Evolutionary conservation across 2,113 vertebrate genomes (phyloP), one percentile per base, ranked within the genome.

Genomic region (Fregata magnificens): DNA sequence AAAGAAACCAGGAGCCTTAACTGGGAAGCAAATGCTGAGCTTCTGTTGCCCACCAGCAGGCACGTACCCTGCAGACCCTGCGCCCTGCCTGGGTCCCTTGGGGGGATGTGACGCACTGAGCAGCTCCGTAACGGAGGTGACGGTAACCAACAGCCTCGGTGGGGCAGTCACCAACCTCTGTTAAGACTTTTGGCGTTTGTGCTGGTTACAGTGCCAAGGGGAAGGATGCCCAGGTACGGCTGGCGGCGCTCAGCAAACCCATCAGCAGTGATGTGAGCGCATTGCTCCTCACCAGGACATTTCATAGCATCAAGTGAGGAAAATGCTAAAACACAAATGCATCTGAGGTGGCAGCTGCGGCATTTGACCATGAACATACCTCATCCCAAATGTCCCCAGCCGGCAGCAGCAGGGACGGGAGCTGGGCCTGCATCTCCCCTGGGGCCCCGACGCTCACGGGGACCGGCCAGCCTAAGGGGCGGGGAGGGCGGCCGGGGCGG

Each of bases 371-470:
- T 7, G 65, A 40, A 10, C n/a, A 11, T 0, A 11, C 21, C 34
- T 40, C 34, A 25, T 21, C 62, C 76, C 70, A 25, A 22, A 29
- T 1, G 0, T 22, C 20, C 53, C 40, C 71, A 55, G 45, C 15
- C 11, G 2, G 44, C 44, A 28, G 47, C 6, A 7, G 59, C n/a
- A 42, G 40, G 36, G 47, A 29, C 1, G 3, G 16, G 49, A 40
- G 42, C 42, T 17, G 36, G 62, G 19, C 49, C 47, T 13, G 40
- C 26, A 5, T 31, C 32, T 40, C 38, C 53, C 34, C 24, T 4
- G 40, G 17, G 22, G 12, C 18, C 13, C 59, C 2, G 1, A 12
- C 5, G 31, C 72, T 70, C 3, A 0, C 0, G 2, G 40, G 50
- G 36, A 73, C 3, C 18, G 1, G 22, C 26, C 9, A 8, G 22